Base-by-base conservation (phyloP, 2,888 invertebrate species). In the Taphrorychus bicolor region DNA sequence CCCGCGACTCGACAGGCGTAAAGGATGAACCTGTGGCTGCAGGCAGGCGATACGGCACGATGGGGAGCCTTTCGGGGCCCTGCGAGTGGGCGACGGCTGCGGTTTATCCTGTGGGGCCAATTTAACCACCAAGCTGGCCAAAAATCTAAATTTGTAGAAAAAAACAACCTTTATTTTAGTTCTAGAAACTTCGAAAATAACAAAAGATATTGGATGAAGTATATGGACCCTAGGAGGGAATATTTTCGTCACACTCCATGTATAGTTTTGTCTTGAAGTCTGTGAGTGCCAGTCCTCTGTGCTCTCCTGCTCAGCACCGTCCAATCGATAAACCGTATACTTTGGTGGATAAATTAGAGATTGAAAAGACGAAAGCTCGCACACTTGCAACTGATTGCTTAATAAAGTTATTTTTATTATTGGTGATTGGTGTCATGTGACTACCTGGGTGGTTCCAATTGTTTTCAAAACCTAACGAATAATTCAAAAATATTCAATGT, bases 21-120 rank as follows among this genome's bases (percentile, higher is more conserved):
- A 68, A 68, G 68, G 63, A 62, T 68, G 59, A 63, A 68, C 63
- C 63, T 63, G 68, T 63, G 68, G 68, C 68, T 68, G 68, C 68
- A 24, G 63, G 63, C 68, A 48, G 59, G 59, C 59, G 68, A 64
- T 64, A 69, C 57, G 64, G 56, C 69, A 59, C 64, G 64, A 60
- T 64, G 60, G 64, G 69, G 64, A 60, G 60, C 49, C 63, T 56
- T 68, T 59, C 19, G 56, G 63, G 54, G 48, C 57, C 18, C 48
- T 41, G 21, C 42, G 42, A 40, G 57, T 57, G 57, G 57, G 57
- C 60, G 68, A 63, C 59, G 22, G 45, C 41, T 68, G 67, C 59
- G 67, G 67, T 60, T 62, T 60, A 59, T 57, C 17, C n/a, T 14
- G n/a, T 5, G 16, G 59, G 49, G 32, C 59, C 59, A 59, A 59